A percentile compares a stretch with the other conserved stretches of the same genome.
Evolutionary conservation across 2,113 vertebrate genomes (phyloP).

Genomic region (Centropus unirufus): DNA sequence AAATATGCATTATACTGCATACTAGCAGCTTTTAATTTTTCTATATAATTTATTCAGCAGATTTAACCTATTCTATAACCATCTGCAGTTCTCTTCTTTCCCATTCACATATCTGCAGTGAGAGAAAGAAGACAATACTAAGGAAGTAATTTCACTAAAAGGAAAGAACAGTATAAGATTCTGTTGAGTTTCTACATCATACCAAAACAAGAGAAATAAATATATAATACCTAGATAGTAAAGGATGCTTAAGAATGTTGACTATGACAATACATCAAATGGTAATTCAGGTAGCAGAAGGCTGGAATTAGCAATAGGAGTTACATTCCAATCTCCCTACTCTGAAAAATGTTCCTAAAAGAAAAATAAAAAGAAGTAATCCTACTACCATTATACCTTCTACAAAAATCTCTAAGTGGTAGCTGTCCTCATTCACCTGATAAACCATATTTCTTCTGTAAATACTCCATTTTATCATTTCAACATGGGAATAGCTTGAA

Average conservation of each 20-base stretch:
- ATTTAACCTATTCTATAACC: slow-evolving; percentile 69
- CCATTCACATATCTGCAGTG: not conserved
- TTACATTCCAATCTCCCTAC: not conserved
- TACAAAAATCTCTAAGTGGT: not conserved
- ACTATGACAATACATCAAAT: not conserved
- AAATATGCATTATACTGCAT: slow-evolving; percentile 75
- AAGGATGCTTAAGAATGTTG: not conserved
- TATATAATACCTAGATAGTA: not conserved
- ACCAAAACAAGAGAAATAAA: not conserved
- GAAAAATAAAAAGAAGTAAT: not conserved
- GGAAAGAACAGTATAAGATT: not conserved
- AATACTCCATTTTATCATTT: not conserved
- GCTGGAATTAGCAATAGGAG: not conserved
- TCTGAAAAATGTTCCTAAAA: not conserved
- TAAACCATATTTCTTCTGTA: not conserved
- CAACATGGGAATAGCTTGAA: not conserved
- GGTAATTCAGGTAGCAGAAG: not conserved
- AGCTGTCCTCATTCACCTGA: not conserved
- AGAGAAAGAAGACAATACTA: not conserved
- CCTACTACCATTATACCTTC: not conserved
- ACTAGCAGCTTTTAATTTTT: slow-evolving; percentile 74
- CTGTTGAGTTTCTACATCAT: not conserved
- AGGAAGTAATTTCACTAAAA: not conserved
- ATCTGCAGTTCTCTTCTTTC: slow-evolving; percentile 51
- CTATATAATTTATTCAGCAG: slow-evolving; percentile 68